Conservation (phyloP, 2,113 vertebrate genomes). For the Pithys albifrons region DNA sequence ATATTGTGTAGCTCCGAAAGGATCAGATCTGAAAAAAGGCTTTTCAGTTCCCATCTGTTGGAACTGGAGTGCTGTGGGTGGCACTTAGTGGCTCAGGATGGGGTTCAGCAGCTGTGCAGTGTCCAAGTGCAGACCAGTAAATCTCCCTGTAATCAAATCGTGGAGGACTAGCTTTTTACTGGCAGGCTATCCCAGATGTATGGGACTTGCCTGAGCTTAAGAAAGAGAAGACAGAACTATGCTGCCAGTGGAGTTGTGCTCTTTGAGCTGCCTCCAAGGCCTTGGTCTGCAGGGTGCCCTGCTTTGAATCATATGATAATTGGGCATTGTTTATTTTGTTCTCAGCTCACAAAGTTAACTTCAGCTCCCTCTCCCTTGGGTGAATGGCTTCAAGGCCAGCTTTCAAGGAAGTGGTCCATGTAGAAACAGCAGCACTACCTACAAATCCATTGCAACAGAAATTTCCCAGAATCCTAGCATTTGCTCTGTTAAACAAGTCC, state of each 20-base stretch:
- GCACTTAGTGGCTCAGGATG: background rate
- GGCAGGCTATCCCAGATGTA: background rate
- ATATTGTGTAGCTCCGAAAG: background rate
- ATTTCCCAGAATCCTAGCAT: constrained; percentile 1
- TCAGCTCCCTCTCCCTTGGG: background rate
- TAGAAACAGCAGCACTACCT: background rate
- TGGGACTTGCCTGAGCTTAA: background rate
- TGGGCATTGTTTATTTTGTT: background rate
- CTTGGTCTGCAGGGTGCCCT: background rate
- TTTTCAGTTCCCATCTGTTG: background rate
- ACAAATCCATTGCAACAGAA: background rate
- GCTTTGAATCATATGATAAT: background rate
- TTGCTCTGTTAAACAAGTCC: constrained; percentile 64
- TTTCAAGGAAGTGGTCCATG: background rate
- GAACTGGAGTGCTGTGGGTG: background rate
- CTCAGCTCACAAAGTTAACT: background rate
- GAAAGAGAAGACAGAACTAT: background rate
- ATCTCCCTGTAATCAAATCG: background rate
- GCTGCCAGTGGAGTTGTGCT: background rate
- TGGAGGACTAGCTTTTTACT: background rate
- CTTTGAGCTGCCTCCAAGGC: background rate
- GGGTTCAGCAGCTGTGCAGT: background rate
- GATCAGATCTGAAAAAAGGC: background rate
- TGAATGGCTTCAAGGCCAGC: background rate
- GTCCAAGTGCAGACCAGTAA: background rate